Base-by-base conservation (phyloP, 2,888 invertebrate genomes). In the Drosophila setosimentum region DNA sequence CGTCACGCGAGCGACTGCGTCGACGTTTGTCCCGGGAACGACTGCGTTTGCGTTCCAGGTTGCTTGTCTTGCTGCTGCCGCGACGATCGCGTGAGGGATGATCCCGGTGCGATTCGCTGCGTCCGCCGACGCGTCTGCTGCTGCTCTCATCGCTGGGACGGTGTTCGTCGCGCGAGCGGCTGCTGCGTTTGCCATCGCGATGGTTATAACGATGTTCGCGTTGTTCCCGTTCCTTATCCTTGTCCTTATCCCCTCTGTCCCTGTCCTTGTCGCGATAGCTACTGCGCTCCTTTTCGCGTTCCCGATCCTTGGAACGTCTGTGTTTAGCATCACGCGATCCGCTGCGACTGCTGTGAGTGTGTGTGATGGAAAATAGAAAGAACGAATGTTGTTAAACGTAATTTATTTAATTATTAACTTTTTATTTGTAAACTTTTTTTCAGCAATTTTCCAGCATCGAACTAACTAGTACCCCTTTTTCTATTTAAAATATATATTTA, bases 81-180 rank as follows among this genome's bases (percentile, higher is more conserved):
- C 83, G 79, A 13, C 82, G 68, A 48, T 91, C 87, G 30, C 94
- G 93, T 53, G 92, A 89, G 73, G 92, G 92, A 1, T 78, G 78
- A 3, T 86, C 86, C 21, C 67, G 70, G 3, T 55, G 37, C 2
- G 55, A 13, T 29, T 78, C 80, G 5, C 66, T 80, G 40, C 82
- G 82, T n/a, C 64, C 51, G 11, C 70, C 60, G 27, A 42, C 33
- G 30, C 68, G 57, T 1, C 37, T 37, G 35, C 29, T 8, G 57
- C 79, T 81, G 51, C 45, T 45, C 24, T 91, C 83, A 57, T 93
- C 92, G n/a, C 91, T 82, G 40, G 92, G 92, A 45, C 91, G 92
- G 48, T 91, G 82, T 37, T 94, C 67, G 7, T 84, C 80, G 8
- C 74, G 72, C 21, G 78, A 42, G 18, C 88, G 80, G 42, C 83